These are phyloP conservation scores for Rafetus swinhoei DNA, from an alignment of 2,113 vertebrate genomes.

Conservation along the genomic window DNA sequence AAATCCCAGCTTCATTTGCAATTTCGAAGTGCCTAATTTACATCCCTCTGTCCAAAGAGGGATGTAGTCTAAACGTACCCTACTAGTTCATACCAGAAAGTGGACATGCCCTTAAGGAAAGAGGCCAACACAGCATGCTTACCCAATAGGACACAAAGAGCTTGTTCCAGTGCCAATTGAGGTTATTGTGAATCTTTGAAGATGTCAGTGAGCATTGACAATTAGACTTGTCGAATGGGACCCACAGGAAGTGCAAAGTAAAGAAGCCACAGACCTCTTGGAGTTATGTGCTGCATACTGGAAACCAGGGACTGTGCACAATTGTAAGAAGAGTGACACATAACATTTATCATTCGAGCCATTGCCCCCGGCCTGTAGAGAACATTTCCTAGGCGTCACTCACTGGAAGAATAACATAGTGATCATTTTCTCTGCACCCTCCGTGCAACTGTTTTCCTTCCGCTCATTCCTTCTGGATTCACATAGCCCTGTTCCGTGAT, in stretches of 20 bases:
- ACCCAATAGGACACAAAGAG: accelerated
- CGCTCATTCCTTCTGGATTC: not conserved
- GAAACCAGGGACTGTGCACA: not conserved
- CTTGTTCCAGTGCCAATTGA: accelerated
- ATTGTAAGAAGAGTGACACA: not conserved
- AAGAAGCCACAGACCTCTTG: not conserved
- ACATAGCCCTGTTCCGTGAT: accelerated
- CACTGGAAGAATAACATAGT: not conserved
- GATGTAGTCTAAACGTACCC: too few species aligned
- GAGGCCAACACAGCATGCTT: accelerated
- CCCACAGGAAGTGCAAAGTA: not conserved
- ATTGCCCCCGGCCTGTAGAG: not conserved
- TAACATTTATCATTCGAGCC: not conserved
- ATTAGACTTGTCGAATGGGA: not conserved
- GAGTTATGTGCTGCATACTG: not conserved
- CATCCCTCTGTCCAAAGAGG: too few species aligned
- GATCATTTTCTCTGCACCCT: not conserved
- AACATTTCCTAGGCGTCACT: not conserved
- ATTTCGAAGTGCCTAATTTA: too few species aligned
- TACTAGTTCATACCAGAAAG: not conserved
- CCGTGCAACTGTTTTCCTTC: not conserved
- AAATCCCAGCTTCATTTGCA: too few species aligned
- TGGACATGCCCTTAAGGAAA: not conserved
- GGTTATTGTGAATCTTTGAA: not conserved
- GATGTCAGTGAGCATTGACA: not conserved